A percentile compares a stretch with the other conserved stretches of the same genome.
phyloP scores from a whole-genome alignment of 2,797 vertebrate species.

The Trichosurus vulpecula region DNA sequence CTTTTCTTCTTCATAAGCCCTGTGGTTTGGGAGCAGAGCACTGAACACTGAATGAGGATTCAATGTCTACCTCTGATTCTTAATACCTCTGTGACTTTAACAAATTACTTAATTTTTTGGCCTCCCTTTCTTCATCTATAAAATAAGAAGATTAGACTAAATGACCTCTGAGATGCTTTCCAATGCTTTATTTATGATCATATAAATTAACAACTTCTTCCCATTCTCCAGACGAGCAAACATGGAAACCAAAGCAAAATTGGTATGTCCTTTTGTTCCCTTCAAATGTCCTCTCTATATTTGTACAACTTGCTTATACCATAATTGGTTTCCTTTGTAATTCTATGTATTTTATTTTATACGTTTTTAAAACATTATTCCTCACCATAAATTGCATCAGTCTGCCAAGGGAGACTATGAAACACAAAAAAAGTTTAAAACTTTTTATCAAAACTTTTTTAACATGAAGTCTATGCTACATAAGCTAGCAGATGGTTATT shows the following conservation, averaged over 20 bases:
- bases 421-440: background rate
- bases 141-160: background rate
- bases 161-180: background rate
- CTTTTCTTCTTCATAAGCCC: background rate
- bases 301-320: background rate
- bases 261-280: background rate
- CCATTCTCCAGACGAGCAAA: background rate
- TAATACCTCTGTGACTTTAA: background rate
- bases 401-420: background rate
- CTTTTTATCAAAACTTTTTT: background rate
- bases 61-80: background rate
- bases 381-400: background rate
- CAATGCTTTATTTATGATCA: background rate
- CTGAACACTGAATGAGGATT: background rate
- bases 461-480: background rate
- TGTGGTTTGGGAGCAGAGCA: background rate
- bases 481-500: background rate
- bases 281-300: background rate
- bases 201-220: background rate
- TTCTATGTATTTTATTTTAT: background rate
- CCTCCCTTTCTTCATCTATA: background rate
- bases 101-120: background rate
- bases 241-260: background rate
- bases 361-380: background rate
- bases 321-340: background rate